Evolutionary conservation across 2,113 vertebrate genomes (phyloP).

Genomic region (Sarotherodon lohbergeri): DNA sequence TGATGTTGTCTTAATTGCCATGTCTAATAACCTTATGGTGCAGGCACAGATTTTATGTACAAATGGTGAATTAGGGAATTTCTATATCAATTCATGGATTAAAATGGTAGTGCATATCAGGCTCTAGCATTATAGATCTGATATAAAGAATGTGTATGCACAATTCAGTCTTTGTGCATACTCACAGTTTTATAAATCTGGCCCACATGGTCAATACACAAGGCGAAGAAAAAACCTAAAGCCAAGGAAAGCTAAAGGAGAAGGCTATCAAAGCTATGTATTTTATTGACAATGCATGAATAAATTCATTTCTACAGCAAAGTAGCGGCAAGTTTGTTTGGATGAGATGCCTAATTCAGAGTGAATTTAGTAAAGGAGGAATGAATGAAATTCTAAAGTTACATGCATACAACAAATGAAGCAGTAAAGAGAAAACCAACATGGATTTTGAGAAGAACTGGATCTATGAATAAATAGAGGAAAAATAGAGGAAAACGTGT

Average conservation of each 20-base stretch:
- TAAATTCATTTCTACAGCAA: background rate
- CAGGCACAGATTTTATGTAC: background rate
- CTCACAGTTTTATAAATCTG: background rate
- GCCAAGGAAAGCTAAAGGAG: background rate
- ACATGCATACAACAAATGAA: fast-evolving
- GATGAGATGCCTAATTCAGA: background rate
- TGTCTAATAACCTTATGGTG: background rate
- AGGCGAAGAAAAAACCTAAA: background rate
- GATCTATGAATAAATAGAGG: background rate
- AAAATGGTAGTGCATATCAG: background rate
- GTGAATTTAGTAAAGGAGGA: background rate
- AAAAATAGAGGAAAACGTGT: background rate
- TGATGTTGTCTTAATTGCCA: background rate
- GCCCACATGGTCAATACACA: background rate
- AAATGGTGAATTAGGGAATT: background rate
- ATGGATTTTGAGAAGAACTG: background rate
- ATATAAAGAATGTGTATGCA: background rate
- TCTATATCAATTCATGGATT: background rate
- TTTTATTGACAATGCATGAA: background rate
- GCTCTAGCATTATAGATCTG: background rate
- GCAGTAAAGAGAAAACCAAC: background rate
- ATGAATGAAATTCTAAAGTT: background rate
- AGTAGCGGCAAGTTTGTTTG: background rate
- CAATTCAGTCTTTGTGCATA: background rate
- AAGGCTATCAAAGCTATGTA: background rate